A percentile compares a stretch with the other conserved stretches of the same genome.
Evolutionary conservation across 2,113 vertebrate genomes (phyloP).

Genomic region (Phyllopteryx taeniolatus): DNA sequence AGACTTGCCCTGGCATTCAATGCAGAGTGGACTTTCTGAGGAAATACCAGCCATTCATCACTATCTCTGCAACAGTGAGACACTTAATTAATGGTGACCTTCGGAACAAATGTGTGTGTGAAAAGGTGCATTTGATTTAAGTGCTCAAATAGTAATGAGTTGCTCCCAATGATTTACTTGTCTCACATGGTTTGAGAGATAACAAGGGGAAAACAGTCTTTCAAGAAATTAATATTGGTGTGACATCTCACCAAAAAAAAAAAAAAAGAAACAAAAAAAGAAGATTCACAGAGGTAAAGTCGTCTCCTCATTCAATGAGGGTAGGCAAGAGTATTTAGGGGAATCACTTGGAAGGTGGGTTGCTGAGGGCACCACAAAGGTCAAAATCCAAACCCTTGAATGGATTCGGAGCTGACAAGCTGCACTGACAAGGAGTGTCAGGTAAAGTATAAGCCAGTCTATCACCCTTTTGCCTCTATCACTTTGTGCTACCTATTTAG

Average conservation of each 20-base stretch:
- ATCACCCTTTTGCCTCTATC: background rate
- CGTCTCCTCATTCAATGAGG: background rate
- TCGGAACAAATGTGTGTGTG: slow-evolving; percentile 2
- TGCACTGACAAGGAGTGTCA: background rate
- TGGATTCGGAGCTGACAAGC: background rate
- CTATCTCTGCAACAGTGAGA: slow-evolving; percentile 25
- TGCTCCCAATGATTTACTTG: slow-evolving; percentile 44
- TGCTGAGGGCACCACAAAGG: background rate
- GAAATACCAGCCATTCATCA: slow-evolving; percentile 56
- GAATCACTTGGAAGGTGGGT: background rate
- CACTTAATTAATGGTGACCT: slow-evolving; percentile 54
- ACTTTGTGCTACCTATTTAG: background rate
- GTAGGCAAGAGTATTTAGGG: background rate
- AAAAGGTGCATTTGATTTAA: slow-evolving; percentile 5
- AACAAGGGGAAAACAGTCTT: slow-evolving; percentile 25
- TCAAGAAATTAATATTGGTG: slow-evolving; percentile 29
- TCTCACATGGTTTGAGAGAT: slow-evolving; percentile 34
- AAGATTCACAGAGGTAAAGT: background rate
- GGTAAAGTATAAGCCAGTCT: background rate
- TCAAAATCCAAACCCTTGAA: background rate
- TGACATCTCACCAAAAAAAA: slow-evolving; percentile 49
- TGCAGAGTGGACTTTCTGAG: slow-evolving; percentile 27
- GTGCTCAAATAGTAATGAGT: slow-evolving; percentile 55
- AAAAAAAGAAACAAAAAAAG: slow-evolving; percentile 17
- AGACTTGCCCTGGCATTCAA: slow-evolving; percentile 25